phyloP scores from a whole-genome alignment of 2,888 invertebrate genomes.

The Ophion slaviceki region DNA sequence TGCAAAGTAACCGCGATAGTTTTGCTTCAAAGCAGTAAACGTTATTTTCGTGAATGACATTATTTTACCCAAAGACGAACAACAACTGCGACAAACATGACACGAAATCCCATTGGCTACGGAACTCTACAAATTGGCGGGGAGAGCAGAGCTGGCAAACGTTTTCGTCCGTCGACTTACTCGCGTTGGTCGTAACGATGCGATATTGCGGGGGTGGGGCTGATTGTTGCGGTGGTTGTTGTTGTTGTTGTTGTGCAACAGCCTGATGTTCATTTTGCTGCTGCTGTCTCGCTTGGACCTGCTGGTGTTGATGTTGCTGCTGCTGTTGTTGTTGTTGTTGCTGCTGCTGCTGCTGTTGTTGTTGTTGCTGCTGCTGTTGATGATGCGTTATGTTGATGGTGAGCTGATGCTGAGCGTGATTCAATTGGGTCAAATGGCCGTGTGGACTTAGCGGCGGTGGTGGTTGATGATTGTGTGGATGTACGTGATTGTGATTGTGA shows the following conservation, averaged over 20 bases:
- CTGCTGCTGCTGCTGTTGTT: conserved; percentile 74
- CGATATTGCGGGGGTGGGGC: conserved; percentile 78
- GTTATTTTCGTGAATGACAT: too few species aligned
- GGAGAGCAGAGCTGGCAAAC: too few species aligned
- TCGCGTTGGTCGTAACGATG: conserved; percentile 77
- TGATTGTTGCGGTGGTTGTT: conserved; percentile 48
- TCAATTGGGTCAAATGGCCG: conserved; percentile 78
- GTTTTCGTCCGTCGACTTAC: conserved; percentile 74
- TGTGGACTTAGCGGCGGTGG: conserved; percentile 78
- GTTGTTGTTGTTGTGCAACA: conserved; percentile 57
- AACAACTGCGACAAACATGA: neutral
- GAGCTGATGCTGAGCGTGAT: conserved; percentile 78
- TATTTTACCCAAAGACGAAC: too few species aligned
- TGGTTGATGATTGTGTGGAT: conserved; percentile 78
- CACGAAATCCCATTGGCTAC: neutral
- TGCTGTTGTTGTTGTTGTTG: conserved; percentile 68
- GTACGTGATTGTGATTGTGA: conserved; percentile 79
- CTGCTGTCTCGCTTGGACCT: conserved; percentile 52
- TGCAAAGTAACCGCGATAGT: too few species aligned
- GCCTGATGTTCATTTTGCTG: conserved; percentile 74
- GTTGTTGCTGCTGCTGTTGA: conserved; percentile 77
- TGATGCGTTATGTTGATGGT: conserved; percentile 78
- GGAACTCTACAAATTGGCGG: conserved; percentile 17
- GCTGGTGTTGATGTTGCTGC: conserved; percentile 49
- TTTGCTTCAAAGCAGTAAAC: too few species aligned